A percentile compares a stretch with the other conserved stretches of the same genome.
Conservation (phyloP, 2,113 vertebrate genomes). For the Herpetotheres cachinnans region DNA sequence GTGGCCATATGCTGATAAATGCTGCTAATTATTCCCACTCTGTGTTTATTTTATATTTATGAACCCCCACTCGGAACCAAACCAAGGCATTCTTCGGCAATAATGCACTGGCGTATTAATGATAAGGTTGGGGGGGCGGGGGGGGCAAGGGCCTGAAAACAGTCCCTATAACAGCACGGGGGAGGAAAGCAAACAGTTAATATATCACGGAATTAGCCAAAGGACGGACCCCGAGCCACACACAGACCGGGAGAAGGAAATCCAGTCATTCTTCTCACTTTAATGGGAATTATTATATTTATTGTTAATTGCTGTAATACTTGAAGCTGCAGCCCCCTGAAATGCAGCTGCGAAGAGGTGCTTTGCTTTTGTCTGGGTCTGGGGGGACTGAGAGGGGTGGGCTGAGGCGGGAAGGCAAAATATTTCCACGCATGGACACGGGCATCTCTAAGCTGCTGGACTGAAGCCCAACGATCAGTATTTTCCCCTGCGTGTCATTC, state of each 20-base stretch:
- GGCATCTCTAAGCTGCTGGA: too few relatives aligned
- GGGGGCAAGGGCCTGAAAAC: not conserved
- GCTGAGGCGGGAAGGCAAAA: not conserved
- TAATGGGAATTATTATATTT: not conserved
- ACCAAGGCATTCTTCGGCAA: not conserved
- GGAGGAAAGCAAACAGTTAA: not conserved
- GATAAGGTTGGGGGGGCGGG: not conserved
- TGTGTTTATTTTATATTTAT: constrained; percentile 51
- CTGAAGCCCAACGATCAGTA: not conserved
- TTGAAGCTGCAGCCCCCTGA: not conserved
- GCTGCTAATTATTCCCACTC: constrained; percentile 59
- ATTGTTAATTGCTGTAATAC: not conserved
- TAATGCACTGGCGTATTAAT: not conserved
- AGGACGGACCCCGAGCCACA: not conserved
- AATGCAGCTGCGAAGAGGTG: not conserved
- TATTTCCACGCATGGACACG: not conserved
- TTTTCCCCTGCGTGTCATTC: not conserved
- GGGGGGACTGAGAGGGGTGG: not conserved
- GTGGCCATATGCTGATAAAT: constrained; percentile 49
- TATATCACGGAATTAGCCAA: not conserved
- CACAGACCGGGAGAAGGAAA: not conserved
- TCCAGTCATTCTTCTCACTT: not conserved
- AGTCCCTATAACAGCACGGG: not conserved
- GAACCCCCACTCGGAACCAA: constrained; percentile 32
- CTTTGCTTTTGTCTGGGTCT: not conserved